These are phyloP conservation scores for Caretta caretta DNA, from an alignment of 2,113 vertebrate genomes.

Conservation along the genomic window DNA sequence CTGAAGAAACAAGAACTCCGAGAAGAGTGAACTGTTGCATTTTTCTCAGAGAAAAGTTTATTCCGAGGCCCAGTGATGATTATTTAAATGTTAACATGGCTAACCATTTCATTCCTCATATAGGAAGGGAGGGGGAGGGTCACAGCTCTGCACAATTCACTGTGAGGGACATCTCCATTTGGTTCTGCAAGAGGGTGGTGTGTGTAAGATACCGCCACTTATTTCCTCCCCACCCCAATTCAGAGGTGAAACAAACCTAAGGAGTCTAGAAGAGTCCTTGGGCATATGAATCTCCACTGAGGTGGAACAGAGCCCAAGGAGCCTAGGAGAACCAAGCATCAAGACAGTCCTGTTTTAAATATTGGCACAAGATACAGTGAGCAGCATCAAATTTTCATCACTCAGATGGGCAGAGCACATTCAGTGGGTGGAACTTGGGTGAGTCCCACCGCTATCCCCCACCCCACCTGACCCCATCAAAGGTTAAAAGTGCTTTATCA, in stretches of 20 bases:
- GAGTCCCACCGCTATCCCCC: neutral
- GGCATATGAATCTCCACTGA: neutral
- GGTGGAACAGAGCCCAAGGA: accelerated
- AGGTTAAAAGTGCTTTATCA: neutral
- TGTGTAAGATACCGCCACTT: neutral
- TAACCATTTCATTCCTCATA: neutral
- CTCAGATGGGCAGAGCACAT: accelerated
- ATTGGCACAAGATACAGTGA: neutral
- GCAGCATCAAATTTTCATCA: neutral
- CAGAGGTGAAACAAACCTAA: accelerated
- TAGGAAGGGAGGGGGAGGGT: accelerated
- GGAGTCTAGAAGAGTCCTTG: accelerated
- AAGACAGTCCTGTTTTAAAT: neutral
- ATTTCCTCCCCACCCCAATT: neutral
- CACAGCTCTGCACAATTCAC: accelerated
- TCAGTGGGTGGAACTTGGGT: neutral
- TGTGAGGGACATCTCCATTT: accelerated
- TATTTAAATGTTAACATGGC: neutral
- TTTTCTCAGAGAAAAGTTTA: neutral
- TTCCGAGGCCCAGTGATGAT: accelerated
- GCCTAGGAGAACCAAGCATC: neutral
- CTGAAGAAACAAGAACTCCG: neutral
- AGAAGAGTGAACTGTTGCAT: accelerated
- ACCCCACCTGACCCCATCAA: neutral
- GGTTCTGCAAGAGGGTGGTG: neutral